phyloP scores from a whole-genome alignment of 2,888 invertebrate species.

The Apamea sordens region DNA sequence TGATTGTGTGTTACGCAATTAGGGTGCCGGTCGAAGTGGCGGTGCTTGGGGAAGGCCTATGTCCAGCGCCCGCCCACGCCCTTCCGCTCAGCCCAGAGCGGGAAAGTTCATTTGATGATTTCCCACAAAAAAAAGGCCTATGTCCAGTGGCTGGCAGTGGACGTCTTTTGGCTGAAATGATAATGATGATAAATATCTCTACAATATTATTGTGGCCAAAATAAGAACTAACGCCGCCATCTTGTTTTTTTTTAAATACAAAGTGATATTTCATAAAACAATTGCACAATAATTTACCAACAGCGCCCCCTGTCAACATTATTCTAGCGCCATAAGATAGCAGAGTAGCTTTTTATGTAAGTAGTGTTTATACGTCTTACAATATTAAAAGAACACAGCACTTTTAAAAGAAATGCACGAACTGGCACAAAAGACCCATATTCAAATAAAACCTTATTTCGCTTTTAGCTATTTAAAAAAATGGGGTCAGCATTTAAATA shows the following conservation, averaged over 20 bases:
- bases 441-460: constrained; percentile 69
- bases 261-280: not conserved
- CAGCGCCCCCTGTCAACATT: not conserved
- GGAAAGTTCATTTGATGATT: no score
- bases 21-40: no score
- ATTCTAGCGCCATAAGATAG: not conserved
- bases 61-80: no score
- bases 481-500: constrained; percentile 78
- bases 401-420: constrained; percentile 23
- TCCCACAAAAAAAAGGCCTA: no score
- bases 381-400: constrained; percentile 14
- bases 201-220: not conserved
- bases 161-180: not conserved
- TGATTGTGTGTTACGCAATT: no score
- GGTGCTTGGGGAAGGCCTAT: no score
- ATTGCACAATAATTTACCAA: no score
- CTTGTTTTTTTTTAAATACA: not conserved
- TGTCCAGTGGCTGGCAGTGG: not conserved
- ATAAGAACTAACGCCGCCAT: not conserved
- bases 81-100: no score
- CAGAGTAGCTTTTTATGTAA: not conserved
- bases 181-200: not conserved
- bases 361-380: not conserved
- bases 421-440: constrained; percentile 38
- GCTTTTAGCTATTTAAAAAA: constrained; percentile 68